Evolutionary conservation across 2,113 vertebrate genomes (phyloP).

Genomic region (Dascyllus trimaculatus): DNA sequence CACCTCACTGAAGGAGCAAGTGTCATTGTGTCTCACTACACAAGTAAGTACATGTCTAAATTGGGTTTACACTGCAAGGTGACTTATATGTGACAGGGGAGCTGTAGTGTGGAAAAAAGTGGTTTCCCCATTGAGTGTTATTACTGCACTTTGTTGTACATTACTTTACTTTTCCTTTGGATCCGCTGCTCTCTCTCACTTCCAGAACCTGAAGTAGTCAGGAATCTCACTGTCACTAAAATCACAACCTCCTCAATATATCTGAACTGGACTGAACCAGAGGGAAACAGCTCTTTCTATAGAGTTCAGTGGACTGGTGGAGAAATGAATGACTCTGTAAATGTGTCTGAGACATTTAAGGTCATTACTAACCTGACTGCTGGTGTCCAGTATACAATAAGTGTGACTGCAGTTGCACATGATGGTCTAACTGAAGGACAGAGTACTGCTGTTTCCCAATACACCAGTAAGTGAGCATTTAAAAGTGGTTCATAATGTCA

Average conservation of each 20-base stretch:
- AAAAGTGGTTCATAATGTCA: too few relatives aligned
- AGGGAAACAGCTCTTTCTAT: constrained; percentile 31
- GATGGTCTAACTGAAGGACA: neutral
- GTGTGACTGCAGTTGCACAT: constrained; percentile 3
- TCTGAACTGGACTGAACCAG: constrained; percentile 28
- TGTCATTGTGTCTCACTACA: too few relatives aligned
- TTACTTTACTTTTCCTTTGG: too few relatives aligned
- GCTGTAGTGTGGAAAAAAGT: too few relatives aligned
- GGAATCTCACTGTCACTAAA: neutral
- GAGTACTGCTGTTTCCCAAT: neutral
- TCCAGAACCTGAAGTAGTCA: constrained; percentile 22
- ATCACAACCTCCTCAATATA: constrained; percentile 46
- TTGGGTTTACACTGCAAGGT: too few relatives aligned
- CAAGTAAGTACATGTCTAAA: too few relatives aligned
- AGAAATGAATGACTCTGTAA: neutral
- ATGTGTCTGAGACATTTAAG: rapidly evolving
- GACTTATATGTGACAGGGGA: too few relatives aligned
- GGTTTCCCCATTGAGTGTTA: too few relatives aligned
- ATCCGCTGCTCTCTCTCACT: neutral
- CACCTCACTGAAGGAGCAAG: too few relatives aligned
- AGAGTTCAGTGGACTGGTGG: constrained; percentile 27
- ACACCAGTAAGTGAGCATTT: neutral
- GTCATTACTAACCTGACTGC: constrained; percentile 51
- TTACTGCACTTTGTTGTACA: too few relatives aligned
- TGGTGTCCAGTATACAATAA: constrained; percentile 37